Percentiles rank a stretch among this genome's conserved stretches.
Conservation (phyloP, 2,113 vertebrate genomes). For the Paralichthys olivaceus region DNA sequence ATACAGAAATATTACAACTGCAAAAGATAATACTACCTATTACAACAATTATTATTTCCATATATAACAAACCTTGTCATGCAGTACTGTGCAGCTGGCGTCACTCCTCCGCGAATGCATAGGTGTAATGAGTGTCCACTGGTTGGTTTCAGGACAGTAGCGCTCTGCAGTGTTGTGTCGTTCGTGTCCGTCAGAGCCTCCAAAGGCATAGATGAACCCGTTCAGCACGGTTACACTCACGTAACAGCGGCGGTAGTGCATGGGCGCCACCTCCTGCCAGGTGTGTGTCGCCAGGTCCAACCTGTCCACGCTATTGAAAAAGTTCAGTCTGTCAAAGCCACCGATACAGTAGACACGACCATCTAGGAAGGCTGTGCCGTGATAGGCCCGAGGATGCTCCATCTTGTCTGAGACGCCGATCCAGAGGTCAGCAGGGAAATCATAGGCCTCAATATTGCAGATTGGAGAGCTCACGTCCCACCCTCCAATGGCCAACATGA, state of each 20-base stretch:
- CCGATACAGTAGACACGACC: conserved; percentile 47
- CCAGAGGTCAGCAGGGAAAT: conserved; percentile 32
- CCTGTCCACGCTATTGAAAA: conserved; percentile 24
- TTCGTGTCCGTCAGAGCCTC: background rate
- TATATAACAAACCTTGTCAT: conserved; percentile 79
- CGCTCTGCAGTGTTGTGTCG: conserved; percentile 41
- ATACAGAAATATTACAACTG: no score
- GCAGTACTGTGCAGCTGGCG: conserved; percentile 79
- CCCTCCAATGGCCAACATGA: conserved; percentile 47
- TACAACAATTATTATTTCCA: background rate
- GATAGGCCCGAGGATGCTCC: conserved; percentile 15
- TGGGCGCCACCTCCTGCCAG: conserved; percentile 52
- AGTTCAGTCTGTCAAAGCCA: conserved; percentile 13
- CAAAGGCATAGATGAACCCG: conserved; percentile 3
- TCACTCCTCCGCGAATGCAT: conserved; percentile 55
- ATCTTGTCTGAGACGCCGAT: background rate
- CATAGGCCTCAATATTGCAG: conserved; percentile 26
- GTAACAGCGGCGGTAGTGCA: conserved; percentile 50
- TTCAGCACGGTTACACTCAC: conserved; percentile 44
- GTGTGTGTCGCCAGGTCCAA: conserved; percentile 29
- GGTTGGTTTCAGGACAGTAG: conserved; percentile 53
- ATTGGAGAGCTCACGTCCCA: background rate
- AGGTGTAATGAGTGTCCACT: conserved; percentile 53
- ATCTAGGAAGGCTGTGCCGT: conserved; percentile 29
- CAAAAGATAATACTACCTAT: no score